Evolutionary conservation across 1,140 invertebrate genomes (phyloP), one percentile per base, ranked within the genome.

Genomic region (Pseudoatta argentina): DNA sequence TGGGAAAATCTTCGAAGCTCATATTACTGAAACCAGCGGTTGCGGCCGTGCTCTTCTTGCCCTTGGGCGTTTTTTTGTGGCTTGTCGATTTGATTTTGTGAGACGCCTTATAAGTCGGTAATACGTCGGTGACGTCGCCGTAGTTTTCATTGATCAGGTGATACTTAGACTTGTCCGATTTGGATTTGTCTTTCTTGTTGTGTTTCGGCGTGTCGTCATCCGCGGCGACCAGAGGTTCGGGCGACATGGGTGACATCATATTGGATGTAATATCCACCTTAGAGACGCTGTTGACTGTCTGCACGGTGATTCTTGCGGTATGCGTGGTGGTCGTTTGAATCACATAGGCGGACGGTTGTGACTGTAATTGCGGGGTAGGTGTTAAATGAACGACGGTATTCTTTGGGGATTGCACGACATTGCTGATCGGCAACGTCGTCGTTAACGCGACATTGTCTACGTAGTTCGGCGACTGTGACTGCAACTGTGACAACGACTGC

Each of bases 1-100:
- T 97, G 1, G 97, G 96, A 89, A 97, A 97, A 93, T 98, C 97
- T 93, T 97, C 97, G 88, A 98, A 98, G 90, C 97, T 97, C 97
- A 97, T 97, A 90, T 98, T 98, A 88, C 96, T 97, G 87, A 98
- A 97, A 4, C 97, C 97, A 3, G 95, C 95, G 57, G 92, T 91
- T 2, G 89, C 88, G 0, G 86, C 87, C 0, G 88, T 77, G 0
- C 64, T 77, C 64, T 94, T 95, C 44, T 94, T 95, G 0, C 85
- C 76, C 21, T 94, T 94, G 0, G 90, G 87, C 0, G 90, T 94
- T 24, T 94, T 95, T 53, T 93, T 93, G 64, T 92, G 92, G 59
- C 88, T 86, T 1, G 82, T 67, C 1, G 89, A 88, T 67, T 94
- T 94, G 6, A 30, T 87, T 34, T 94, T 94, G 34, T 94, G 91